Evolutionary conservation across 2,888 invertebrate species (phyloP), one percentile per base, ranked within the genome.

Genomic region (Mystacides longicornis): DNA sequence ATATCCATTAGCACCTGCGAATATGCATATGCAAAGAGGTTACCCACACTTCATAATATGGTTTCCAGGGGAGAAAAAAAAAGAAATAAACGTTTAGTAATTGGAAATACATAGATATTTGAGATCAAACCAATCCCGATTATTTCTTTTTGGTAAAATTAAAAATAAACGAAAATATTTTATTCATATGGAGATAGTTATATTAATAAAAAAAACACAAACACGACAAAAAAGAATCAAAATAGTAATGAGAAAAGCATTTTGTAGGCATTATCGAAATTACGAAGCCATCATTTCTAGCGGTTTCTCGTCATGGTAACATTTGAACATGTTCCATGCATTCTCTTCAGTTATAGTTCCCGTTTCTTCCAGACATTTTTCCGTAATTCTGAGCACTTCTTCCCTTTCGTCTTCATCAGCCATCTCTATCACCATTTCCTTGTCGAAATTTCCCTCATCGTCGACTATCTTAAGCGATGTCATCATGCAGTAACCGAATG

Each of bases 281-380:
- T 14, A 37, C n/a, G n/a, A n/a, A 37, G 16, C 14, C 16, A 37
- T 37, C 4, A 37, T 14, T 37, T 37, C 37, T n/a, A n/a, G 37
- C 3, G 76, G 75, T 58, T 75, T 75, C 64, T 77, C 76, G 64
- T 74, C 74, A 60, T 76, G 75, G 66, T 77, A 77, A 64, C 77
- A 77, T 55, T 76, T 76, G 61, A 73, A 71, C 67, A 76, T 77
- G 68, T 75, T 76, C 77, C 77, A 77, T 7, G 77, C 76, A 0
- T 74, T 74, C 63, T 77, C 75, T 4, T 72, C 72, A 0, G 75
- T 74, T 0, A 70, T 70, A 64, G 69, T 72, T 43, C 75, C 77
- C 56, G 74, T 76, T 65, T 71, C 72, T 49, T 72, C 71, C 7
- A 75, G 63, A 65, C 77, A 77, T 48, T 71, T 60, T 56, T 77